Conservation (phyloP, 2,113 vertebrate genomes). For the Plotosus lineatus region DNA sequence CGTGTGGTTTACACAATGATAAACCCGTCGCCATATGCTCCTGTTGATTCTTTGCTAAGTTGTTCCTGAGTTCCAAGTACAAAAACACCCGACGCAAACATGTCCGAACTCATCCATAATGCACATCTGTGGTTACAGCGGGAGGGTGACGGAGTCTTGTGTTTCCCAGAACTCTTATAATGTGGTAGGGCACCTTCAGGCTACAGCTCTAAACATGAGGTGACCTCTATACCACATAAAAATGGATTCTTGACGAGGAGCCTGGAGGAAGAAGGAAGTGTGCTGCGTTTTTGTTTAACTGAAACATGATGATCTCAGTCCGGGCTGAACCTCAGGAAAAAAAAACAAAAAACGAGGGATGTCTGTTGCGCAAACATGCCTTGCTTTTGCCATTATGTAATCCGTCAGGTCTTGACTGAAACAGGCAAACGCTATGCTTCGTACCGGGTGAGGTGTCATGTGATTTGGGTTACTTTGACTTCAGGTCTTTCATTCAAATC, state of each 20-base stretch:
- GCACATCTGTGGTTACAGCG: too few relatives aligned
- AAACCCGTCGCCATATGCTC: neutral
- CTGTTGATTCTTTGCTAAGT: neutral
- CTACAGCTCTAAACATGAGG: constrained; percentile 6
- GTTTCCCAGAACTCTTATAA: neutral
- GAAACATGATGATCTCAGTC: neutral
- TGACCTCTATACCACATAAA: neutral
- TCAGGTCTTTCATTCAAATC: neutral
- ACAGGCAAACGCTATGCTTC: neutral
- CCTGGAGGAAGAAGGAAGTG: neutral
- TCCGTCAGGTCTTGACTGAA: neutral
- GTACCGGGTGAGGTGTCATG: neutral
- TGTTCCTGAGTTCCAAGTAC: neutral
- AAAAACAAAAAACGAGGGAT: neutral
- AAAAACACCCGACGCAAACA: neutral
- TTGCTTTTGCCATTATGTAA: neutral
- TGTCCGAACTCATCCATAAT: neutral
- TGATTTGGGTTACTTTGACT: neutral
- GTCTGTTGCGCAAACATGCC: neutral
- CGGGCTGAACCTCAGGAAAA: neutral
- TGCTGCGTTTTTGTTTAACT: neutral
- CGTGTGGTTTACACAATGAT: neutral
- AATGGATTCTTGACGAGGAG: neutral
- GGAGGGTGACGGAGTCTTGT: neutral
- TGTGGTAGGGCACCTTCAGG: neutral